These are phyloP conservation scores for Willisornis vidua DNA, from an alignment of 2,113 vertebrate genomes.

Conservation along the genomic window DNA sequence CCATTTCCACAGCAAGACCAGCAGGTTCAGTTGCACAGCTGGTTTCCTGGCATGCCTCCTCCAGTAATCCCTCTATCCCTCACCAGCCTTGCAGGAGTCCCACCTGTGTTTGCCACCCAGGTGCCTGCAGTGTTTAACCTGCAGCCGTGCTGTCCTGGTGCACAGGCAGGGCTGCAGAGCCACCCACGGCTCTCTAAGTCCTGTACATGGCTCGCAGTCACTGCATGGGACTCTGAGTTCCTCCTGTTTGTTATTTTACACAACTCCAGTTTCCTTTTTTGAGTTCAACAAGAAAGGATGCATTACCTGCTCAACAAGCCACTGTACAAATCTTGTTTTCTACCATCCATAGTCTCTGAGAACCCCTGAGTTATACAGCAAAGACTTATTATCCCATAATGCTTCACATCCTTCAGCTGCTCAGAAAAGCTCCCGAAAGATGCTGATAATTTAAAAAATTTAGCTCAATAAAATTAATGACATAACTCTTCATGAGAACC, in stretches of 20 bases:
- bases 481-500: background rate
- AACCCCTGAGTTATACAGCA: background rate
- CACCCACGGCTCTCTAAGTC: background rate
- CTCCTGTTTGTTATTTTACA: background rate
- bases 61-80: background rate
- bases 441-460: background rate
- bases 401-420: background rate
- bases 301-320: rapidly evolving
- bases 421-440: background rate
- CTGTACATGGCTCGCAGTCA: background rate
- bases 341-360: background rate
- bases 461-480: background rate
- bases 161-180: background rate
- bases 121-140: background rate
- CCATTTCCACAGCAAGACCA: background rate
- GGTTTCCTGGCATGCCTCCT: background rate
- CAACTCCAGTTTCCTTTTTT: background rate
- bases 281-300: background rate
- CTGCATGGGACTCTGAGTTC: background rate
- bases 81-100: background rate
- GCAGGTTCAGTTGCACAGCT: background rate
- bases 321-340: background rate
- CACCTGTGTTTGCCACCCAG: background rate
- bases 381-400: background rate
- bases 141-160: rapidly evolving